Base-by-base conservation (phyloP, 2,113 vertebrate species). In the Monarcha castaneiventris region DNA sequence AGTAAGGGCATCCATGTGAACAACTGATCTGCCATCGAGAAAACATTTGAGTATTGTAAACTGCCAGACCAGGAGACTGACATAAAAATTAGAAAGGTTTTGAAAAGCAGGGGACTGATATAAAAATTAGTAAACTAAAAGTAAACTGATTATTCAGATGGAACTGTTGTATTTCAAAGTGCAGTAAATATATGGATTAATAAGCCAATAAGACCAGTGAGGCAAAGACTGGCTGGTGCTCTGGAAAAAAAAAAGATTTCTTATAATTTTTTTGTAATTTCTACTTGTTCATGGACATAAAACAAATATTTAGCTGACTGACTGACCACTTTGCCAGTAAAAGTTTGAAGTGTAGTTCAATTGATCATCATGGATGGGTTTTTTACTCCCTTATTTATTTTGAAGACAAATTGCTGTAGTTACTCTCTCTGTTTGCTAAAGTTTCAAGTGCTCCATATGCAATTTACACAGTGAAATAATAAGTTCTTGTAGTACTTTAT, bases 51-150 rank as follows among this genome's bases (percentile, higher is more conserved):
- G 43, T 39, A 14, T 3, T 48, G 25, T n/a, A 59, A 93, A 78
- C 54, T 71, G 58, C 37, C 41, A 94, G 96, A 96, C 63, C 89
- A 93, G 30, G 68, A 82, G 68, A 76, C 91, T 94, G 83, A 81
- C 93, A 94, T 44, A 92, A 96, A 95, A 97, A 96, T 95, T 91
- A 93, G 85, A 66, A 97, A 95, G 72, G 77, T 90, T 96, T 95
- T 39, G 81, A 97, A 95, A 97, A 96, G 39, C 84, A 91, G 26
- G 74, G 79, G 75, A 84, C 87, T 91, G 80, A 82, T 95, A 93
- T 62, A 95, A 96, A 94, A 98, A 96, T 91, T 83, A 94, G 83
- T 67, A 91, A 96, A 94, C 93, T 97, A 78, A 93, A 93, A 85
- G n/a, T 61, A 94, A 94, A 87, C 74, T 71, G 64, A 10, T 84